Evolutionary conservation across 2,113 vertebrate genomes (phyloP), one percentile per base, ranked within the genome.

Genomic region (Tetrax tetrax): DNA sequence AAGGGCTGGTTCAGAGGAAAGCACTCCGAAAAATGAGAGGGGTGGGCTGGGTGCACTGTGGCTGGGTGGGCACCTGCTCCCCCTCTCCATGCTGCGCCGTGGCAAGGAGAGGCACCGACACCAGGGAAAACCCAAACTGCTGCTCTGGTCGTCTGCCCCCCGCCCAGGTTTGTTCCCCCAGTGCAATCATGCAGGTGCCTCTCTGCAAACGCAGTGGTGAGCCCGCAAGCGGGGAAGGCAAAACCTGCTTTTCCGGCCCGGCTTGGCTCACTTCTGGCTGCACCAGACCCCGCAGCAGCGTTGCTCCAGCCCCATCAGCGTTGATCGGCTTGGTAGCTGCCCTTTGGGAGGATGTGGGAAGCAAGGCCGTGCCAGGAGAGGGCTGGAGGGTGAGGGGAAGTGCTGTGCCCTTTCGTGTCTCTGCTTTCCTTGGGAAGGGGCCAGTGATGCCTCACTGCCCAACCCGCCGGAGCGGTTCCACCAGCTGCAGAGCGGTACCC

Each of bases 301-400:
- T 61, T 43, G 19, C 31, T 94, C 63, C 51, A 50, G 56, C 53
- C 16, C 57, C 2, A 13, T 24, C 31, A 21, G 10, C 14, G n/a
- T 79, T 71, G 18, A 79, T 71, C 57, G 54, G 16, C 70, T 86
- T 28, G 0, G 45, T 63, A 17, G 37, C 87, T 86, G 87, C 71
- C 61, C 70, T 85, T 82, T 75, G 41, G 56, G 51, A 83, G 28
- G 83, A 24, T n/a, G 69, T 8, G 29, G 65, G 70, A 90, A 82
- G 61, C 3, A 5, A 0, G 0, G 35, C 24, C 0, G 0, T 53
- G 76, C 70, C 79, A 70, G 37, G 31, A 74, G 72, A 79, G 56
- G 16, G 56, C 75, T 75, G 57, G 21, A 82, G 56, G 43, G 16
- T 27, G 14, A 51, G 10, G 23, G 15, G 28, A 53, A 65, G 27